phyloP scores from a whole-genome alignment of 1,140 invertebrate genomes.

The Triops longicaudatus region DNA sequence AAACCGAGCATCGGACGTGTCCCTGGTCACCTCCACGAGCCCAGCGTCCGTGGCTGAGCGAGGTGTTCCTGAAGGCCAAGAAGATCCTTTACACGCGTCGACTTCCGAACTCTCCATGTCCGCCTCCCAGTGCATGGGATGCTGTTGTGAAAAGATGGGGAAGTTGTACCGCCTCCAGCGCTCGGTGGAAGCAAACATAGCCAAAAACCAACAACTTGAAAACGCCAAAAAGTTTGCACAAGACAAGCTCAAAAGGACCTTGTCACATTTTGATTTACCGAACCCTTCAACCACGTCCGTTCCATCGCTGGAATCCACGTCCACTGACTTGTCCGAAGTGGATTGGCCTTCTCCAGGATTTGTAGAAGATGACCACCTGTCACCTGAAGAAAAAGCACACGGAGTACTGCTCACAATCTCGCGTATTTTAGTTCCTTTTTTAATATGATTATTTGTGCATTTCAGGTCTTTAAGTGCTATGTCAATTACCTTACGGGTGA shows the following conservation, averaged over 20 bases:
- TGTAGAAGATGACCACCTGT: not conserved
- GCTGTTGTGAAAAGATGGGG: not conserved
- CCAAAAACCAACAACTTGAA: not conserved
- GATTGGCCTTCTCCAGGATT: not conserved
- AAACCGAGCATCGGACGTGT: not conserved
- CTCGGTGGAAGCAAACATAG: not conserved
- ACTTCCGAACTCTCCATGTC: not conserved
- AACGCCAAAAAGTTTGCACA: slow-evolving; percentile 8
- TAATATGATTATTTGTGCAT: not conserved
- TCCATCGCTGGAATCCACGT: not conserved
- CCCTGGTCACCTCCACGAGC: slow-evolving; percentile 20
- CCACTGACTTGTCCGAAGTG: not conserved
- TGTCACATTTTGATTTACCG: not conserved
- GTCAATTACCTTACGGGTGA: not conserved
- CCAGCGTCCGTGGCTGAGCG: slow-evolving; percentile 37
- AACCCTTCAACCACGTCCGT: not conserved
- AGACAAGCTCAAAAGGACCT: not conserved
- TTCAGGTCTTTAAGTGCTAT: not conserved
- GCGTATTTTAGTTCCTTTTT: not conserved
- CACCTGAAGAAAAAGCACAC: slow-evolving; percentile 8
- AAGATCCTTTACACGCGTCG: slow-evolving; percentile 38
- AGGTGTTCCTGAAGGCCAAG: slow-evolving; percentile 46
- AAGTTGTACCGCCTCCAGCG: not conserved
- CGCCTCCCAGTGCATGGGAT: not conserved
- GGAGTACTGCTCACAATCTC: not conserved